Evolutionary conservation across 2,113 vertebrate species (phyloP).

Genomic region (Microcebus ravelobensis): DNA sequence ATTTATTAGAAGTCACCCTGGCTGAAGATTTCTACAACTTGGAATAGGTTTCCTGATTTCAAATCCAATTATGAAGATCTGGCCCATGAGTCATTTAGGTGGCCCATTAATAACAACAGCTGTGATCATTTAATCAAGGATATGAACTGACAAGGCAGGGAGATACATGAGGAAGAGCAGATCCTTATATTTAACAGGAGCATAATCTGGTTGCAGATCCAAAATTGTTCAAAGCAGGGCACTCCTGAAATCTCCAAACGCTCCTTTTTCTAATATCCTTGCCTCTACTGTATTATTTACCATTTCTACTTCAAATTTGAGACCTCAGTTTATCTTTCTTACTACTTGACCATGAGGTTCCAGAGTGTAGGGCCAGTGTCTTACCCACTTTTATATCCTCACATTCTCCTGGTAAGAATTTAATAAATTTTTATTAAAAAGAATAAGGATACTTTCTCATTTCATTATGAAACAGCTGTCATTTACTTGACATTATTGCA

Average conservation of each 20-base stretch:
- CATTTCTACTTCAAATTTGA: neutral
- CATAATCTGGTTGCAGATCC: neutral
- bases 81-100: neutral
- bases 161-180: neutral
- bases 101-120: neutral
- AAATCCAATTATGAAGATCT: neutral
- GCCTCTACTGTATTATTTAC: neutral
- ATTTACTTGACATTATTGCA: neutral
- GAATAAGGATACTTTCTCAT: slow-evolving; percentile 8
- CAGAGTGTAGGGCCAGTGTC: neutral
- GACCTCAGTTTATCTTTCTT: neutral
- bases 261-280: neutral
- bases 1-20: neutral
- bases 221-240: neutral
- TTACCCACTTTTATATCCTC: neutral
- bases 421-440: neutral
- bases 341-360: neutral
- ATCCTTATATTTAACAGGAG: neutral
- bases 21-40: neutral
- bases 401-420: neutral
- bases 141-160: neutral
- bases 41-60: neutral
- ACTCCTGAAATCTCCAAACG: neutral
- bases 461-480: neutral
- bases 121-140: neutral